Percentiles rank a stretch among this genome's conserved stretches.
Evolutionary conservation across 2,888 invertebrate species (phyloP).

Genomic region (Athalia circularis): DNA sequence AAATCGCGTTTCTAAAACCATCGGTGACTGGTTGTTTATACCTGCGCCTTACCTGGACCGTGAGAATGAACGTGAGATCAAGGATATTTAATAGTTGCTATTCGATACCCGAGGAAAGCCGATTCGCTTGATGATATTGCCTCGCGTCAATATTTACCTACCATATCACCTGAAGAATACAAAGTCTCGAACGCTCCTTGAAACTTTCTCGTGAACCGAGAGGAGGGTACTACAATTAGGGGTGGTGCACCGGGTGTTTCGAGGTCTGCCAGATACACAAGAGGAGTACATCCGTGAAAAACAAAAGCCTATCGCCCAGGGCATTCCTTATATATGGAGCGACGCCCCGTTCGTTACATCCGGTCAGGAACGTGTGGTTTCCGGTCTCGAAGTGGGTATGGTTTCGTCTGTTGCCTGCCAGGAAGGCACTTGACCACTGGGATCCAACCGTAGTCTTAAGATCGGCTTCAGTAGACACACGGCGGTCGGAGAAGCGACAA

Average conservation of each 20-base stretch:
- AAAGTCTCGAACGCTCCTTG: too few species aligned
- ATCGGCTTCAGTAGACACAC: slow-evolving; percentile 52
- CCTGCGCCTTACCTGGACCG: slow-evolving; percentile 58
- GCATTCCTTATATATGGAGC: slow-evolving; percentile 57
- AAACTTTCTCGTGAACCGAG: too few species aligned
- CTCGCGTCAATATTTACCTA: neutral
- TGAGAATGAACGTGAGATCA: slow-evolving; percentile 60
- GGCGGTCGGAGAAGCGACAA: slow-evolving; percentile 34
- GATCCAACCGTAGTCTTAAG: slow-evolving; percentile 45
- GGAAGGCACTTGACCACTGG: slow-evolving; percentile 37
- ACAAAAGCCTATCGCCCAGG: slow-evolving; percentile 58
- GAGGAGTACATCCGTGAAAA: slow-evolving; percentile 23
- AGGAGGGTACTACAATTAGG: too few species aligned
- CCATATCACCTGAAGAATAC: neutral
- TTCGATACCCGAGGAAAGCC: slow-evolving; percentile 4
- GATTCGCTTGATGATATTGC: neutral
- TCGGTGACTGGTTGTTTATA: slow-evolving; percentile 4
- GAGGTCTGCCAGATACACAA: slow-evolving; percentile 45
- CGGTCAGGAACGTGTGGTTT: slow-evolving; percentile 69
- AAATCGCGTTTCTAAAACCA: slow-evolving; percentile 4
- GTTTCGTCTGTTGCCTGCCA: slow-evolving; percentile 46
- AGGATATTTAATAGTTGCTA: slow-evolving; percentile 46
- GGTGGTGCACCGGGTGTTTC: slow-evolving; percentile 52
- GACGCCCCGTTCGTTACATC: slow-evolving; percentile 61
- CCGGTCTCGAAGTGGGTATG: slow-evolving; percentile 58